Base-by-base conservation (phyloP, 2,888 invertebrate species). In the Polia nebulosa region DNA sequence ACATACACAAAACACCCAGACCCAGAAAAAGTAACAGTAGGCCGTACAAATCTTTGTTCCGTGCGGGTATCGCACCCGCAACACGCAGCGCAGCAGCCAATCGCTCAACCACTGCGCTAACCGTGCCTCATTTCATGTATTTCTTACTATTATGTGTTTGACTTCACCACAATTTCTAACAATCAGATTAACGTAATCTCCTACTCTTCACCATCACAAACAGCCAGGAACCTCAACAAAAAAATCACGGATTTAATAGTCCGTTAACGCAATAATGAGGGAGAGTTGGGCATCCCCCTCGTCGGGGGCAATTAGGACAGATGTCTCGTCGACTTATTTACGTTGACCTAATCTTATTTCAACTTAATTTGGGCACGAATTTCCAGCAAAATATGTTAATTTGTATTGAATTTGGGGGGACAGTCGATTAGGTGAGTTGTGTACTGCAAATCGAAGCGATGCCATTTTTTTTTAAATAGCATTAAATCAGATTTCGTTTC, bases 321-420 rank as follows among this genome's bases (percentile, higher is more conserved):
- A 84, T 79, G 86, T 80, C 84, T 85, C 80, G 74, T 71, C 63
- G 66, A 74, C 87, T 88, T 90, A 88, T 89, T 90, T 87, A 85
- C 87, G 84, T 85, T 76, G 84, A 87, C 89, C 87, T 87, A 89
- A 90, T 90, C 88, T 88, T 88, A 88, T 88, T 90, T 87, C 80
- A 86, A 88, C 87, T 90, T 88, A 88, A 90, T 90, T 88, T 83
- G 80, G 74, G 60, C 81, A 82, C 80, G 81, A 87, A 89, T 85
- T 90, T 84, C 79, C 83, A 70, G 73, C 88, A 87, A 89, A 91
- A 90, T 91, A 91, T 91, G 90, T 90, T 90, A 91, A 91, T 90
- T 90, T 81, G 66, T 77, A 85, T 83, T 76, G 86, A 87, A 88
- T 84, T 87, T 87, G 80, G 53, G 78, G 69, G 81, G 82, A 83